phyloP scores from a whole-genome alignment of 2,888 invertebrate genomes.

The Microchrysa polita region DNA sequence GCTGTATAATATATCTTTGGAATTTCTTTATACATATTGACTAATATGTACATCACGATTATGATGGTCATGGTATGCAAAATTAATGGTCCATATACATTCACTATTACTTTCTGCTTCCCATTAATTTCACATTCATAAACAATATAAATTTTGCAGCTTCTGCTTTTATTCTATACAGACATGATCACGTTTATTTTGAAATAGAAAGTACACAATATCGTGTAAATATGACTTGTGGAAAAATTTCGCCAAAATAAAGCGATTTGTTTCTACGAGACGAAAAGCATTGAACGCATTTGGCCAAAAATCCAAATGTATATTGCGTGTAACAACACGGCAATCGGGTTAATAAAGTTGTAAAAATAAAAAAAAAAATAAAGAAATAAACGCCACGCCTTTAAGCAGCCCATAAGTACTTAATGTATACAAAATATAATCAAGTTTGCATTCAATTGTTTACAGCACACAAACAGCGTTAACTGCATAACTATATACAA shows the following conservation, averaged over 20 bases:
- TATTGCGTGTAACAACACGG: too few relatives aligned
- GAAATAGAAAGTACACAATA: too few relatives aligned
- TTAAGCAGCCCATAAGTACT: neutral
- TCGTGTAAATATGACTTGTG: neutral
- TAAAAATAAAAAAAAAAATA: conserved; percentile 5
- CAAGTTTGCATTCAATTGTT: conserved; percentile 17
- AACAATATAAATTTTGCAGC: too few relatives aligned
- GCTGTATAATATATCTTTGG: too few relatives aligned
- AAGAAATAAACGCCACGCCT: neutral
- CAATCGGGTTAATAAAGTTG: conserved; percentile 31
- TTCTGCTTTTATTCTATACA: too few relatives aligned
- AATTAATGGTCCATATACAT: too few relatives aligned
- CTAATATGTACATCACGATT: too few relatives aligned
- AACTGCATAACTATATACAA: neutral
- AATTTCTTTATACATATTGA: too few relatives aligned
- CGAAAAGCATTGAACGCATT: neutral
- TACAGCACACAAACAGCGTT: neutral
- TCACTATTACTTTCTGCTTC: too few relatives aligned
- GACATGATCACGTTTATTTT: too few relatives aligned
- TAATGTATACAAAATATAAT: conserved; percentile 8
- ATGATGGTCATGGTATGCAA: too few relatives aligned
- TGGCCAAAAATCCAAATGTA: neutral
- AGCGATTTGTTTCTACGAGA: neutral
- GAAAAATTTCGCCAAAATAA: neutral
- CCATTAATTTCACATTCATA: too few relatives aligned